Conservation (phyloP, 1,140 invertebrate species). For the Piezodorus guildinii region DNA sequence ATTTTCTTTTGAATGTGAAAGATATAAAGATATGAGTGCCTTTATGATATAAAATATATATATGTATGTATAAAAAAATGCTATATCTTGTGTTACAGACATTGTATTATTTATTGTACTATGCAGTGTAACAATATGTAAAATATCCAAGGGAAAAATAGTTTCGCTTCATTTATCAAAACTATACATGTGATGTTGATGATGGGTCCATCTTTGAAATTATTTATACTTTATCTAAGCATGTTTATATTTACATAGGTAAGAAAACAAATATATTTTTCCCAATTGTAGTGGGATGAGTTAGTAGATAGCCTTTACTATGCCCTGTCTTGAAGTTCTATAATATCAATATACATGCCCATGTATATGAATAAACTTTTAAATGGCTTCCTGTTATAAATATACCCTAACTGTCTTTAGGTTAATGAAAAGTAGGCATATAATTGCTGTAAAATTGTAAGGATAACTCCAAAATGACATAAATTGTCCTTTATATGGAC, state of each 20-base stretch:
- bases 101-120: neutral
- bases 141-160: neutral
- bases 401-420: neutral
- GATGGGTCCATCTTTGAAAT: neutral
- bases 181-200: slow-evolving; percentile 3
- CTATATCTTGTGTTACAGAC: neutral
- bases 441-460: slow-evolving; percentile 13
- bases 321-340: neutral
- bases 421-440: neutral
- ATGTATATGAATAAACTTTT: neutral
- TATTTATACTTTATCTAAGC: neutral
- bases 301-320: neutral
- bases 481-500: too few relatives aligned
- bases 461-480: slow-evolving; percentile 4
- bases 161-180: neutral
- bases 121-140: neutral
- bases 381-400: neutral
- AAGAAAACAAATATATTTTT: neutral
- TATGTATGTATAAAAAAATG: neutral
- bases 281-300: neutral
- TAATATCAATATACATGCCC: neutral
- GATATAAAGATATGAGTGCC: neutral
- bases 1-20: too few relatives aligned
- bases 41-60: neutral
- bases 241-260: neutral